phyloP scores from a whole-genome alignment of 2,113 vertebrate genomes.

The Macroglossus sobrinus region DNA sequence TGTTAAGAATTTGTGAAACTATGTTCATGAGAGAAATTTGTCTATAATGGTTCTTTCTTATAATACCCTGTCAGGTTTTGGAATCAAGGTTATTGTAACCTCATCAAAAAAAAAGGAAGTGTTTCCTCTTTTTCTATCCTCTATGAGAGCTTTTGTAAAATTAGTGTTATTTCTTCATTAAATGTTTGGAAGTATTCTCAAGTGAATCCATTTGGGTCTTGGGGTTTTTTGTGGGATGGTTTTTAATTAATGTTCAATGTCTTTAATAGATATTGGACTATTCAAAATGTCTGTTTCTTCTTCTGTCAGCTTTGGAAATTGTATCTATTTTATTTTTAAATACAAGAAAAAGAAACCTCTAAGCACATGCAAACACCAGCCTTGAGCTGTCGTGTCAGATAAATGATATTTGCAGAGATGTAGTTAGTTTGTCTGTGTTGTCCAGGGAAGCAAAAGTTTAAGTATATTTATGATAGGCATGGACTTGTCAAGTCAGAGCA shows the following conservation, averaged over 20 bases:
- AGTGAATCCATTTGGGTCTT: neutral
- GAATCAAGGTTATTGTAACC: neutral
- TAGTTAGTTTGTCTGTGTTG: constrained; percentile 61
- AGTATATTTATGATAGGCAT: constrained; percentile 74
- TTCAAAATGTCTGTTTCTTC: constrained; percentile 29
- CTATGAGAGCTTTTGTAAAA: neutral
- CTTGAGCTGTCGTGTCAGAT: constrained; percentile 3
- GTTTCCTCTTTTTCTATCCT: neutral
- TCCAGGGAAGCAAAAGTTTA: constrained; percentile 66
- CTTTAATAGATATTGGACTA: neutral
- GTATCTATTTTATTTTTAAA: neutral
- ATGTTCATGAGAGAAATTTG: neutral
- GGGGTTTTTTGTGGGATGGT: neutral
- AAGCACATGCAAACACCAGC: neutral
- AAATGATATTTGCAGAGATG: constrained; percentile 63
- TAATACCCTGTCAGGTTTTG: constrained; percentile 18
- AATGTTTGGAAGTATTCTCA: neutral
- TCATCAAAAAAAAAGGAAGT: neutral
- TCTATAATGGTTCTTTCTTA: neutral
- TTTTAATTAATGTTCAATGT: neutral
- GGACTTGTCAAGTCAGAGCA: constrained; percentile 60
- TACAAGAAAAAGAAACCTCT: neutral
- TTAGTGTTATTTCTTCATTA: neutral
- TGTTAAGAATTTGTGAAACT: neutral
- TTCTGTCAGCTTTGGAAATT: constrained; percentile 22